Conservation (phyloP, 2,888 invertebrate genomes). For the Polymixis flavicincta region DNA sequence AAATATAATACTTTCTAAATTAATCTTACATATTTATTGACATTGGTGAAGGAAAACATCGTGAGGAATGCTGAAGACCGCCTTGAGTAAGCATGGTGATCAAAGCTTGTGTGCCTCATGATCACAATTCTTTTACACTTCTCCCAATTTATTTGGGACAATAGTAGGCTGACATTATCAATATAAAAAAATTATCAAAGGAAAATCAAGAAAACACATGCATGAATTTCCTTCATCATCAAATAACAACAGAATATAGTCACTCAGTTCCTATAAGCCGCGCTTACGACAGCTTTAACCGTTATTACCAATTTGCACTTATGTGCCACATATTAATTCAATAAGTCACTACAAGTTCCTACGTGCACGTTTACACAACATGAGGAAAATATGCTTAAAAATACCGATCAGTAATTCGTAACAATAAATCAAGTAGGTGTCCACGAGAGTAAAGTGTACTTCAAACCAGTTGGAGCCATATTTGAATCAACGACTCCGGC, state of each 20-base stretch:
- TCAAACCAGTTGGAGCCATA: conserved; percentile 54
- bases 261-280: background rate
- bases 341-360: background rate
- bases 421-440: conserved; percentile 31
- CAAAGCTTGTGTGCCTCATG: background rate
- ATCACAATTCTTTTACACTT: background rate
- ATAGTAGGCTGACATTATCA: background rate
- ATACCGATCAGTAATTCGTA: conserved; percentile 19
- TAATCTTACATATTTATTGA: background rate
- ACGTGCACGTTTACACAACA: conserved; percentile 28
- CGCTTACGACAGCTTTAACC: background rate
- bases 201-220: no score
- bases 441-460: conserved; percentile 26
- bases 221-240: background rate
- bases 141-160: background rate
- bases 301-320: conserved; percentile 7
- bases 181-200: no score
- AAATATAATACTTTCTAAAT: no score
- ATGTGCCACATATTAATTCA: background rate
- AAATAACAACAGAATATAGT: background rate
- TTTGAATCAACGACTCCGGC: conserved; percentile 10
- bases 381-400: conserved; percentile 38
- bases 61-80: background rate
- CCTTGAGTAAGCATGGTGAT: background rate
- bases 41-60: background rate